Base-by-base conservation (phyloP, 92 coral and sea anemone genomes). In the Plumapathes pennacea region DNA sequence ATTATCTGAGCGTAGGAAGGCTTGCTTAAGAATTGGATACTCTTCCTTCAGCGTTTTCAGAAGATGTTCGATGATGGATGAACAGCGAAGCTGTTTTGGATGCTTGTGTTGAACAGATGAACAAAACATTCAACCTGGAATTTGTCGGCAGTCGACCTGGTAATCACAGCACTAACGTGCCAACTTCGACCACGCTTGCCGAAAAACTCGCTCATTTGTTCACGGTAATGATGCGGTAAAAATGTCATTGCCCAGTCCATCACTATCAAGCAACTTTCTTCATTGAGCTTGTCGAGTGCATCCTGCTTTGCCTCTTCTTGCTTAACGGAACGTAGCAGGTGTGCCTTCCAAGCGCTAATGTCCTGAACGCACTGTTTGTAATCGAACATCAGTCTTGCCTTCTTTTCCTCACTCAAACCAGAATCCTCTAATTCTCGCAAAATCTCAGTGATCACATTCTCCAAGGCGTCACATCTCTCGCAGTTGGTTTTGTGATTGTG, bases 291-390 rank as follows among this genome's bases (percentile, higher is more conserved):
- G 29, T 32, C 34, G 11, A 69, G 49, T 4, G 67, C 56, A 32
- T 70, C 59, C 39, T 70, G 77, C 28, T 45, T 58, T 26, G 60
- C 77, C 41, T 70, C 69, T n/a, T 70, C 77, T 38, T 70, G 77
- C 40, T 70, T 70, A 12, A 32, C 50, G 22, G 64, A 25, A 43
- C 75, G 51, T 38, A 68, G 27, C 20, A 68, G 34, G 31, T 68
- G 75, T 17, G 54, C 70, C 34, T 62, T 60, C 45, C 70, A 71
- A 12, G 71, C 69, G 19, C 32, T 46, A 25, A 56, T 45, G 66
- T 34, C 23, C 46, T 44, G 66, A 14, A 41, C 34, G 15, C 66
- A 21, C 32, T n/a, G n/a, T n/a, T n/a, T 43, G 64, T 37, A 54
- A 31, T 68, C 65, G 37, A 63, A 72, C 46, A 51, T 39, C 44